These are phyloP conservation scores for Pemphigus obesinymphae DNA, from an alignment of 1,140 invertebrate species.

Conservation along the genomic window DNA sequence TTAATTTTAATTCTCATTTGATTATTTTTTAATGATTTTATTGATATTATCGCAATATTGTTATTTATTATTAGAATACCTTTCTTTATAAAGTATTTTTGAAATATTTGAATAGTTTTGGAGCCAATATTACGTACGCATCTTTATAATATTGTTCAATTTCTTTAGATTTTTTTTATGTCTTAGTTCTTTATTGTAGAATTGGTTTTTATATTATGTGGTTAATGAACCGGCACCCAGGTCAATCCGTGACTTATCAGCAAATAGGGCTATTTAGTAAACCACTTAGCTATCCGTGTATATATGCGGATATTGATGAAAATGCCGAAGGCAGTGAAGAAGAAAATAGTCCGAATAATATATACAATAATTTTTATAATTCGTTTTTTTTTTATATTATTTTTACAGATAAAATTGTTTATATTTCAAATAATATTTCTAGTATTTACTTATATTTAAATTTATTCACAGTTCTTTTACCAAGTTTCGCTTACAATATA, in stretches of 20 bases:
- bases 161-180: not conserved
- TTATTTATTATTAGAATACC: too few relatives aligned
- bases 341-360: not conserved
- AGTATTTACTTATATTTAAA: not conserved
- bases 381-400: not conserved
- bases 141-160: too few relatives aligned
- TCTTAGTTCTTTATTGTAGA: not conserved
- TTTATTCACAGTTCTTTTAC: not conserved
- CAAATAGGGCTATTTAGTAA: constrained; percentile 9
- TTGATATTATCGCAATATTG: too few relatives aligned
- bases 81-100: too few relatives aligned
- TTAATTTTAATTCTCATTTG: too few relatives aligned
- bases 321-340: not conserved
- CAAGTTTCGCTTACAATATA: not conserved
- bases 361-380: not conserved
- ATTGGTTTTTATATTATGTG: not conserved
- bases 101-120: not conserved
- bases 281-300: not conserved
- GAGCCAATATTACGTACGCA: too few relatives aligned
- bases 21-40: too few relatives aligned
- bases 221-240: constrained; percentile 20
- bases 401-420: not conserved
- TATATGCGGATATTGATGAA: not conserved
- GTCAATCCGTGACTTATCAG: constrained; percentile 38
- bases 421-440: constrained; percentile 2